Percentiles rank a stretch among this genome's conserved stretches.
phyloP scores from a whole-genome alignment of 2,797 vertebrate species.

The Geotrypetes seraphini region DNA sequence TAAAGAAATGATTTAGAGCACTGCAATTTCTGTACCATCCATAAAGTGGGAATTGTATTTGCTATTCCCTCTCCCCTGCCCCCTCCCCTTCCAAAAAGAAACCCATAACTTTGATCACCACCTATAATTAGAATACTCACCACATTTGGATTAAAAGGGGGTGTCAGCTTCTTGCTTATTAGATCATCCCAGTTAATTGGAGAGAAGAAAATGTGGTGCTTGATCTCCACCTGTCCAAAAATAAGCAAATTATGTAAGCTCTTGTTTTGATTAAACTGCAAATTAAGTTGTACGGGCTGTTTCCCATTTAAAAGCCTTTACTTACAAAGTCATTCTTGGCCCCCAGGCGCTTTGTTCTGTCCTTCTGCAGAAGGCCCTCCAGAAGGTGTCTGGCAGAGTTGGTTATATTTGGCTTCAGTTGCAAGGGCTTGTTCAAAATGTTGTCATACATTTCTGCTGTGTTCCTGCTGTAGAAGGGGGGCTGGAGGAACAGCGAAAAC shows the following conservation, averaged over 20 bases:
- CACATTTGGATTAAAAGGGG: conserved; percentile 97
- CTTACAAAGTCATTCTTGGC: conserved; percentile 94
- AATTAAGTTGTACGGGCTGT: neutral
- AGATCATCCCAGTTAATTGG: conserved; percentile 98
- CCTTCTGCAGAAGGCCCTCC: conserved; percentile 91
- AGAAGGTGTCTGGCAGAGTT: conserved; percentile 87
- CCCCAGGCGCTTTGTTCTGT: conserved; percentile 85
- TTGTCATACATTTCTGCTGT: conserved; percentile 98
- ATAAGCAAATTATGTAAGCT: conserved; percentile 25
- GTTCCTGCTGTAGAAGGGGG: conserved; percentile 95
- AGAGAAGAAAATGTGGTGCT: conserved; percentile 94
- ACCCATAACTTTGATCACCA: too few relatives aligned
- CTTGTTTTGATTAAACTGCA: too few relatives aligned
- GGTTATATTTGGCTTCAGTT: conserved; percentile 95
- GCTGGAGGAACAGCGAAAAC: conserved; percentile 57
- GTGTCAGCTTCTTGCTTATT: conserved; percentile 94
- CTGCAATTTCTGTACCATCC: too few relatives aligned
- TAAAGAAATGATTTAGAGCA: too few relatives aligned
- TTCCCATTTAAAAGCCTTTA: conserved; percentile 13
- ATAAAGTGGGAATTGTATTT: too few relatives aligned
- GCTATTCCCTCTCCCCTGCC: too few relatives aligned
- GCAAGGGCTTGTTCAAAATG: conserved; percentile 95
- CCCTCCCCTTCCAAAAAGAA: too few relatives aligned
- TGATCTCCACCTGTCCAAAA: conserved; percentile 84
- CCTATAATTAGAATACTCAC: conserved; percentile 64